phyloP scores from a whole-genome alignment of 2,797 vertebrate genomes.

The Pagetopsis macropterus region DNA sequence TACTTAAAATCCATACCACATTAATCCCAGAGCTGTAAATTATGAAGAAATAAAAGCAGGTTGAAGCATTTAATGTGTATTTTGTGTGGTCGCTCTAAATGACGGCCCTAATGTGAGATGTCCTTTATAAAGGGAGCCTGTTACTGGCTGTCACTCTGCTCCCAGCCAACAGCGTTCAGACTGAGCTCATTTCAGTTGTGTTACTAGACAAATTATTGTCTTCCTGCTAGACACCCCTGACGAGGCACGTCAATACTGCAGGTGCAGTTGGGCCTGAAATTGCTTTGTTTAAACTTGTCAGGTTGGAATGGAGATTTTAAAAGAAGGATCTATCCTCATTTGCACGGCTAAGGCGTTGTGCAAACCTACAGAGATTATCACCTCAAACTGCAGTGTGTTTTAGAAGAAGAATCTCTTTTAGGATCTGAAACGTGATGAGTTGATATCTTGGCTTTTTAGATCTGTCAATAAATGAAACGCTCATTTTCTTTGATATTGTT shows the following conservation, averaged over 20 bases:
- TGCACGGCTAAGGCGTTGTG: slow-evolving; percentile 32
- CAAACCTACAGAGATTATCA: slow-evolving; percentile 41
- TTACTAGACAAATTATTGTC: slow-evolving; percentile 84
- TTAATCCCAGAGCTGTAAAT: not conserved
- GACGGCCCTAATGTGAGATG: slow-evolving; percentile 26
- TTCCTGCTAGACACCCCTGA: slow-evolving; percentile 77
- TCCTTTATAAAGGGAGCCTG: slow-evolving; percentile 41
- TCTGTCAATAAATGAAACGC: slow-evolving; percentile 18
- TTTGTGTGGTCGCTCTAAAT: slow-evolving; percentile 9
- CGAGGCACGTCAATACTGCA: slow-evolving; percentile 71
- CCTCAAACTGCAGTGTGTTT: slow-evolving; percentile 8
- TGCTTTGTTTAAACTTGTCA: slow-evolving; percentile 86
- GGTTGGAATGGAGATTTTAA: slow-evolving; percentile 77
- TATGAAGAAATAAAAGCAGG: not conserved
- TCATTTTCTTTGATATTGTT: slow-evolving; percentile 6
- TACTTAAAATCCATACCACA: not conserved
- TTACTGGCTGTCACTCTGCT: slow-evolving; percentile 42
- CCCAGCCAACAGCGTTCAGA: slow-evolving; percentile 46
- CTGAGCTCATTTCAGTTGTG: slow-evolving; percentile 75
- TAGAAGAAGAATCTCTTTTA: slow-evolving; percentile 5
- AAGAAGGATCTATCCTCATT: slow-evolving; percentile 64
- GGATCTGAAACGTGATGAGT: slow-evolving; percentile 12
- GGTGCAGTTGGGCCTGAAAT: slow-evolving; percentile 83
- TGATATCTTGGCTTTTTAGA: not conserved
- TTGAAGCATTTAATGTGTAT: not conserved